These are phyloP conservation scores for Egretta garzetta DNA, from an alignment of 2,113 vertebrate species.

Conservation along the genomic window DNA sequence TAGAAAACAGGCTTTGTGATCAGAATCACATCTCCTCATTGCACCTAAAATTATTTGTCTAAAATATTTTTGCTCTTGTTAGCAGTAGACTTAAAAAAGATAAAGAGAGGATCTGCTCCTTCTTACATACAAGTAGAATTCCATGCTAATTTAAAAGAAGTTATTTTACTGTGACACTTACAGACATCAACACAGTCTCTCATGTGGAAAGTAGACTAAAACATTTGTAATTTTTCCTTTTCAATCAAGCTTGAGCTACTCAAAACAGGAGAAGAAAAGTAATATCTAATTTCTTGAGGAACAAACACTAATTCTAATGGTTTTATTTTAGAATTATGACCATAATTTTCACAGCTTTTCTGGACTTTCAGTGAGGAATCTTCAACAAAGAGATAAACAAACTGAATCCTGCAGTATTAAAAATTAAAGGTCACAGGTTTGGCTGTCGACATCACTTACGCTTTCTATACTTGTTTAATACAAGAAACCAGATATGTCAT, in stretches of 20 bases:
- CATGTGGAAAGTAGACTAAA: background rate
- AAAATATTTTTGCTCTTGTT: background rate
- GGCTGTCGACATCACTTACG: background rate
- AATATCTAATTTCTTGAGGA: background rate
- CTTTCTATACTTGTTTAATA: background rate
- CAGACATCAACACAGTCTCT: background rate
- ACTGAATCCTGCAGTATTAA: background rate
- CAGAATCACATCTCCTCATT: background rate
- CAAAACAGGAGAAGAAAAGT: background rate
- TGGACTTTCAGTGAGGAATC: background rate
- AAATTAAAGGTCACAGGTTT: background rate
- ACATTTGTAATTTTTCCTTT: background rate
- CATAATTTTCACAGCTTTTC: background rate
- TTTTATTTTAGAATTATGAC: background rate
- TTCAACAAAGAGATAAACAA: background rate
- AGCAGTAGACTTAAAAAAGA: background rate
- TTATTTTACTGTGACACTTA: background rate
- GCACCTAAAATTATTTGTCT: background rate
- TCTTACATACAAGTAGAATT: background rate
- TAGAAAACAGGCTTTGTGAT: background rate
- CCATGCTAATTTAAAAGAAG: background rate
- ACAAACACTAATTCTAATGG: background rate
- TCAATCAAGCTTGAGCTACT: background rate
- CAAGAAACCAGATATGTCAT: background rate
- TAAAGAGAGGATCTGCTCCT: background rate